A percentile compares a stretch with the other conserved stretches of the same genome.
phyloP scores from a whole-genome alignment of 2,113 vertebrate species.

The Pedionomus torquatus region DNA sequence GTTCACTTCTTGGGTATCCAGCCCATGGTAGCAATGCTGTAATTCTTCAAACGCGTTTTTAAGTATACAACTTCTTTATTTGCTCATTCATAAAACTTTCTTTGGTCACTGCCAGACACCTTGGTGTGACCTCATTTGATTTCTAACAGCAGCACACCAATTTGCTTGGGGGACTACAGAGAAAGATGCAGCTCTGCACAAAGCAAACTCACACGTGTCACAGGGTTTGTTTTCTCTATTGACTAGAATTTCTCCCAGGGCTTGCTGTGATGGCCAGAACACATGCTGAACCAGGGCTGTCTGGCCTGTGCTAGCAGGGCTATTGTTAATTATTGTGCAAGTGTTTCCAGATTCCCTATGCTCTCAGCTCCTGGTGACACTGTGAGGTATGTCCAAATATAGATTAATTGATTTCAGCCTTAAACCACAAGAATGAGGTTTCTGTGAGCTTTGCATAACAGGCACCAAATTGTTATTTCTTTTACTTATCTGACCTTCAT shows the following conservation, averaged over 20 bases:
- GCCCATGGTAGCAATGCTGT: accelerated
- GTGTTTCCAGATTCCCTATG: neutral
- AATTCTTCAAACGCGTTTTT: neutral
- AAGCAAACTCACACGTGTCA: neutral
- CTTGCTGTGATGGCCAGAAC: neutral
- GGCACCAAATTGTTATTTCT: conserved; percentile 4
- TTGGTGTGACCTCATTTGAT: neutral
- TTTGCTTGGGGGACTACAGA: neutral
- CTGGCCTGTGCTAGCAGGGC: neutral
- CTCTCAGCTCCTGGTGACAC: neutral
- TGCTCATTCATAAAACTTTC: neutral
- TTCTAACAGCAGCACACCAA: neutral
- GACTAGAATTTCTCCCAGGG: neutral
- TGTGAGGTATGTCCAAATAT: neutral
- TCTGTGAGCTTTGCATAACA: conserved; percentile 25
- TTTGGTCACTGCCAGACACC: neutral
- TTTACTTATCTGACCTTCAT: conserved; percentile 17
- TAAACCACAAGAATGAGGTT: conserved; percentile 17
- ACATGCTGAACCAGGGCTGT: neutral
- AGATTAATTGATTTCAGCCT: conserved; percentile 50
- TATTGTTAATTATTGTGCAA: conserved; percentile 15
- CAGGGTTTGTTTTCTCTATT: neutral
- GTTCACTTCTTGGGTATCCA: neutral
- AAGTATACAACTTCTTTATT: accelerated
- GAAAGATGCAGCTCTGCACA: neutral